Base-by-base conservation (phyloP, 2,888 invertebrate genomes). In the Leucophenga montana region DNA sequence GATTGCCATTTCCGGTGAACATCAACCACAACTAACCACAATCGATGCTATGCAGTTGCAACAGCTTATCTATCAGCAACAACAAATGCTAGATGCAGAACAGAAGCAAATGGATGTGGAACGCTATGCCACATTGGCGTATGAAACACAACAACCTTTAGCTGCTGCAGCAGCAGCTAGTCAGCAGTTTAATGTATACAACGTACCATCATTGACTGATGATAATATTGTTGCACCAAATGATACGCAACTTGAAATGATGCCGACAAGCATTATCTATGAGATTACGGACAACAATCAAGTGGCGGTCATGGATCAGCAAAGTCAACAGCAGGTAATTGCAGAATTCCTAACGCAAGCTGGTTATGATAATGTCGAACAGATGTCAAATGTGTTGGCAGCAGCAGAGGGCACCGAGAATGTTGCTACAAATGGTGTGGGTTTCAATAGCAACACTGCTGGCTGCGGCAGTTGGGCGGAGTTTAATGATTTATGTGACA, bases 21-120 rank as follows among this genome's bases (percentile, higher is more conserved):
- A 73, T 20, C 77, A 72, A 65, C 75, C 78, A 1, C 81, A 79
- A 44, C 66, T 83, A 54, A 78, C 82, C 0, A 73, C 86, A 8
- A 82, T 85, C 9, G 85, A 86, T 76, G 78, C 86, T 1, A 80
- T 86, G 77, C 87, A 87, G 68, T 71, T 86, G 73, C 87, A 86
- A 62, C 86, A 85, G 65, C 69, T 85, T 2, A 74, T 85, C 31
- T 86, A 85, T 61, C 87, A 86, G 72, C 85, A 86, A 65, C 85
- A 85, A 67, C 76, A 83, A 27, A 77, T 78, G 73, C 72, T 77
- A 11, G 81, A 75, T n/a, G 74, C 74, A 1, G 74, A 73, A 11
- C 74, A 78, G 50, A 75, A 84, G 22, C 77, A 78, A n/a, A 72
- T 77, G 57, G 64, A 69, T 27, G 75, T 74, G 11, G 77, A 73